Conservation (phyloP, 2,888 invertebrate species). For the Drosophila barbarae region DNA sequence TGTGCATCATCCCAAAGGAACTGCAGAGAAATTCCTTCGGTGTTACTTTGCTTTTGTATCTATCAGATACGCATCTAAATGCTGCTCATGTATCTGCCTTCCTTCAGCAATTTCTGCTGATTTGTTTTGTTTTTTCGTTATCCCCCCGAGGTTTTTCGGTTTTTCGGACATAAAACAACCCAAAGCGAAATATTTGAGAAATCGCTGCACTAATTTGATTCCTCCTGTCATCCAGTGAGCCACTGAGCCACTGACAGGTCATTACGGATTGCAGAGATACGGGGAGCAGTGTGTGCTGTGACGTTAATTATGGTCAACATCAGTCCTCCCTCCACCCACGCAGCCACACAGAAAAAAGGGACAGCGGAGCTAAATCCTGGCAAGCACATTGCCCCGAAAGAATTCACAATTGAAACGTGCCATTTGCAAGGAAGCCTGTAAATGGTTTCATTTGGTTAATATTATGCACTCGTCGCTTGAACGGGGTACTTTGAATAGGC, state of each 20-base stretch:
- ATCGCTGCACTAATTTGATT: slow-evolving; percentile 68
- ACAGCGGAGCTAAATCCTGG: slow-evolving; percentile 13
- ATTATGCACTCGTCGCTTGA: slow-evolving; percentile 16
- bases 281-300: slow-evolving; percentile 33
- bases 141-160: slow-evolving; percentile 28
- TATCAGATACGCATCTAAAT: slow-evolving; percentile 48
- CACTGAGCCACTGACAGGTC: slow-evolving; percentile 31
- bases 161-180: slow-evolving; percentile 51
- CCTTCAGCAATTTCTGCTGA: slow-evolving; percentile 58
- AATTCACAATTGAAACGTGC: slow-evolving; percentile 55
- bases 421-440: slow-evolving; percentile 54
- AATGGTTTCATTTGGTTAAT: slow-evolving; percentile 50
- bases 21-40: slow-evolving; percentile 31
- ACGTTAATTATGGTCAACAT: slow-evolving; percentile 60
- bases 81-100: slow-evolving; percentile 41
- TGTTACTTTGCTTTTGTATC: slow-evolving; percentile 49
- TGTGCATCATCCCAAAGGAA: slow-evolving; percentile 12
- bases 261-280: slow-evolving; percentile 19
- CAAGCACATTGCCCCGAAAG: slow-evolving; percentile 44
- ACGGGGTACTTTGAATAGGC: slow-evolving; percentile 15
- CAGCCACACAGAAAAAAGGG: background rate
- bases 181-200: slow-evolving; percentile 44
- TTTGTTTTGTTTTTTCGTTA: slow-evolving; percentile 51
- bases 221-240: slow-evolving; percentile 32
- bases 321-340: slow-evolving; percentile 9